Evolutionary conservation across 2,797 vertebrate species (phyloP).

Genomic region (Pipistrellus pygmaeus): DNA sequence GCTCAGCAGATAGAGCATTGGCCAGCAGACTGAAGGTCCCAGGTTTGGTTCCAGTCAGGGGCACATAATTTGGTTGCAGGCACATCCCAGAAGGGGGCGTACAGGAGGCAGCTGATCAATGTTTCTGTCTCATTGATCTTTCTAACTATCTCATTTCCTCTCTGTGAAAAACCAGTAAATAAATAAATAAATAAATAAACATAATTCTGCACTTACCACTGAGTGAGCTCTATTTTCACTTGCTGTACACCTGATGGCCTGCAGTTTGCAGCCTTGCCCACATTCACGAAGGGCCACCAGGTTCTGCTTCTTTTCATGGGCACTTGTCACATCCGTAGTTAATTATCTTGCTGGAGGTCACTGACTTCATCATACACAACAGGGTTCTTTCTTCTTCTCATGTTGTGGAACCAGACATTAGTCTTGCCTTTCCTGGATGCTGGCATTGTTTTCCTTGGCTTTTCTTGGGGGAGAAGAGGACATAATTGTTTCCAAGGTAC

Average conservation of each 20-base stretch:
- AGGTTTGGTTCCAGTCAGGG: too few relatives aligned
- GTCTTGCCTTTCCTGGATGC: not conserved
- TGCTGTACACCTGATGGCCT: conserved; percentile 73
- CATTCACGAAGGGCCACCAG: conserved; percentile 79
- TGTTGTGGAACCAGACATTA: not conserved
- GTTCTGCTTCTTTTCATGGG: conserved; percentile 83
- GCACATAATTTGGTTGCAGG: too few relatives aligned
- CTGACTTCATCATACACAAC: conserved; percentile 74
- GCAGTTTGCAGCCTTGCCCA: conserved; percentile 70
- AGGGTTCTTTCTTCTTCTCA: not conserved
- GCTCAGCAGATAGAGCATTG: too few relatives aligned
- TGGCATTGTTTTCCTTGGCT: not conserved
- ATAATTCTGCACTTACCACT: not conserved
- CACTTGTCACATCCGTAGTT: conserved; percentile 75
- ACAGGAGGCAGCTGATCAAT: too few relatives aligned
- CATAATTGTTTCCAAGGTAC: not conserved
- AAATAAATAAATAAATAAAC: too few relatives aligned
- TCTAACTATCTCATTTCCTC: too few relatives aligned
- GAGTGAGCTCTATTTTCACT: conserved; percentile 66
- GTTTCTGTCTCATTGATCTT: too few relatives aligned
- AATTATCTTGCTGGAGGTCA: conserved; percentile 74
- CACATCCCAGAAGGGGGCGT: too few relatives aligned
- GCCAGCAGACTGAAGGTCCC: too few relatives aligned
- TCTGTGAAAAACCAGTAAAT: too few relatives aligned
- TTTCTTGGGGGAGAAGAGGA: fast-evolving